Base-by-base conservation (phyloP, 2,888 invertebrate genomes). In the Microctonus aethiopoides region DNA sequence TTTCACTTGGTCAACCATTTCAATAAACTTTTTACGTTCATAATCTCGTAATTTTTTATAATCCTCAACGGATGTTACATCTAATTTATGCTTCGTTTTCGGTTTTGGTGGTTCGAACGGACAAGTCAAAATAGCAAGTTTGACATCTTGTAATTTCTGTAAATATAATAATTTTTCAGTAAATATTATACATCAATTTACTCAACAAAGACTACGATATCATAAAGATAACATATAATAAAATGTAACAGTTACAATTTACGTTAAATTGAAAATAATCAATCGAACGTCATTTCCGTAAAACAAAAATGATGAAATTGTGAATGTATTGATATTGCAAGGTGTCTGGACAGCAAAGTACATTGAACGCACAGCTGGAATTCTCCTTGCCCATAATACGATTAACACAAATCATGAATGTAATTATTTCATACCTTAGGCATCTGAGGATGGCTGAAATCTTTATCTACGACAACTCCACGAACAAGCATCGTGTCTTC, bases 61-160 rank as follows among this genome's bases (percentile, higher is more conserved):
- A 86, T 98, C 98, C 77, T 98, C 98, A 0, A 96, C 97, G 0
- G 95, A 95, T 61, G 95, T 95, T 10, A 99, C 95, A 80, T 99
- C 98, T 83, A 99, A 91, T 94, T 99, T 99, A 91, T 99, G 98
- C 88, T 99, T 99, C 78, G 99, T 99, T 89, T 99, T 99, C 1
- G 99, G 99, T 90, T 99, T 99, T 64, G 99, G 99, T 66, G 99
- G 99, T 90, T 99, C 99, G 88, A 99, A 99, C 81, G 99, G 97
- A 87, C 99, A 99, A 20, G 99, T 99, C 22, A 99, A 90, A 84
- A 99, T 99, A 0, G 99, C 99, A 73, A 99, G 89, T 84, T 97
- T 97, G 0, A 96, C 99, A 87, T 99, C 91, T 87, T 93, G 89
- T 56, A 93, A 86, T 71, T 85, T 87, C 89, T 91, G 80, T 39